Evolutionary conservation across 1,140 invertebrate species (phyloP).

Genomic region (Marisa cornuarietis): DNA sequence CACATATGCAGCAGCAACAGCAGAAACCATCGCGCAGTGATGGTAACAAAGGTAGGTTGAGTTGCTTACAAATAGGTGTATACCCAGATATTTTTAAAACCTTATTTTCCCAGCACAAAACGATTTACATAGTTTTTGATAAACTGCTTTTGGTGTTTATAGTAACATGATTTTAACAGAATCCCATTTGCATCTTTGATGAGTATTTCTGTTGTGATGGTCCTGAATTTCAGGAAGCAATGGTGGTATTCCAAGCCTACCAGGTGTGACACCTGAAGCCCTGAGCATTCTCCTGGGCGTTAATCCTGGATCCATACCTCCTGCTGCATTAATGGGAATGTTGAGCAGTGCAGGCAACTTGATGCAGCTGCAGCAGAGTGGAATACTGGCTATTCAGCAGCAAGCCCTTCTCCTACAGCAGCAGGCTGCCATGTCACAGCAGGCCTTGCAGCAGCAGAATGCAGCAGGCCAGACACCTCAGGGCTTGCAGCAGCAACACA

Average conservation of each 20-base stretch:
- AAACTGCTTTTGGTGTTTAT: no score
- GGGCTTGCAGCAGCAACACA: background rate
- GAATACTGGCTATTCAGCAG: constrained; percentile 2
- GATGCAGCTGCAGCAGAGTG: constrained; percentile 14
- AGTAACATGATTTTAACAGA: no score
- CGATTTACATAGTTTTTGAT: constrained; percentile 7
- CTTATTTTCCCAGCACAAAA: constrained; percentile 1
- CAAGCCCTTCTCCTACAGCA: constrained; percentile 22
- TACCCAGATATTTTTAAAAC: background rate
- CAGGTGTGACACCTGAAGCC: constrained; percentile 1
- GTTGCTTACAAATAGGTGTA: no score
- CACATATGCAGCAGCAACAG: constrained; percentile 1
- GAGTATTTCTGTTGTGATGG: constrained; percentile 5
- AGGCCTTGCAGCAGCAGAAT: constrained; percentile 14
- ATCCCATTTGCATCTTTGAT: background rate
- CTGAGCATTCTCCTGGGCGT: constrained; percentile 7
- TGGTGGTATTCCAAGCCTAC: constrained; percentile 4
- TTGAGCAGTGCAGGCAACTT: constrained; percentile 15
- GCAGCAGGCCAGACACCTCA: background rate
- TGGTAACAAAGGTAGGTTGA: constrained; percentile 10
- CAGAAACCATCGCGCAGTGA: constrained; percentile 15
- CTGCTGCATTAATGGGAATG: constrained; percentile 3
- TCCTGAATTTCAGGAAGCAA: background rate
- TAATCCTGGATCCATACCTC: constrained; percentile 8
- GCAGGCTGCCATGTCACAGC: constrained; percentile 17